phyloP scores from a whole-genome alignment of 2,888 invertebrate genomes.

The Minunthozetes semirufus region DNA sequence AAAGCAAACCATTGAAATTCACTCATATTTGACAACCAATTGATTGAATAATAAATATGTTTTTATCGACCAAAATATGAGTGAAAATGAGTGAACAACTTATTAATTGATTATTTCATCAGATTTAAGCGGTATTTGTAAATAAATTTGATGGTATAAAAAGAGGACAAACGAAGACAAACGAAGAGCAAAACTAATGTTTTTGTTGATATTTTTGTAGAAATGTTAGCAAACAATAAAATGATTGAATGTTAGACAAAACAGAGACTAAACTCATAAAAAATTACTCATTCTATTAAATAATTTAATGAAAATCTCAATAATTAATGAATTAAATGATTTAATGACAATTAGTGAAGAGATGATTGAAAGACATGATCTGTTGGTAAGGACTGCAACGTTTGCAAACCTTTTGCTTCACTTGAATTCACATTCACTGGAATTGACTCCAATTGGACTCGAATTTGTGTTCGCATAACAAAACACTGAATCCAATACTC shows the following conservation, averaged over 20 bases:
- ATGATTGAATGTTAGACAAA: background rate
- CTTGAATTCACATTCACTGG: background rate
- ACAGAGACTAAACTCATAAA: background rate
- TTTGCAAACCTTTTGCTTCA: background rate
- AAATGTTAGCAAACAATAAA: background rate
- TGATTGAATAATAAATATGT: background rate
- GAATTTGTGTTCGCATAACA: background rate
- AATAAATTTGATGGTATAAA: background rate
- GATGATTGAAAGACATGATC: background rate
- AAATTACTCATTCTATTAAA: background rate
- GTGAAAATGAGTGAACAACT: background rate
- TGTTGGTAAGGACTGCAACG: background rate
- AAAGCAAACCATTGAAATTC: constrained; percentile 30
- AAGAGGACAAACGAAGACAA: background rate
- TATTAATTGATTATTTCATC: background rate
- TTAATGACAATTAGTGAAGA: background rate
- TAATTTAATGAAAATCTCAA: background rate
- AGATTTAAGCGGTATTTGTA: background rate
- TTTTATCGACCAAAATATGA: background rate
- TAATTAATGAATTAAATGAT: background rate
- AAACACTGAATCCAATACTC: too few species aligned
- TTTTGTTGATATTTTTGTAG: background rate
- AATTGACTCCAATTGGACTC: background rate
- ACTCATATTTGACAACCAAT: constrained; percentile 17
- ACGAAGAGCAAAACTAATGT: background rate